Conservation (phyloP, 2,797 vertebrate genomes). For the Pangasius krempfi region DNA sequence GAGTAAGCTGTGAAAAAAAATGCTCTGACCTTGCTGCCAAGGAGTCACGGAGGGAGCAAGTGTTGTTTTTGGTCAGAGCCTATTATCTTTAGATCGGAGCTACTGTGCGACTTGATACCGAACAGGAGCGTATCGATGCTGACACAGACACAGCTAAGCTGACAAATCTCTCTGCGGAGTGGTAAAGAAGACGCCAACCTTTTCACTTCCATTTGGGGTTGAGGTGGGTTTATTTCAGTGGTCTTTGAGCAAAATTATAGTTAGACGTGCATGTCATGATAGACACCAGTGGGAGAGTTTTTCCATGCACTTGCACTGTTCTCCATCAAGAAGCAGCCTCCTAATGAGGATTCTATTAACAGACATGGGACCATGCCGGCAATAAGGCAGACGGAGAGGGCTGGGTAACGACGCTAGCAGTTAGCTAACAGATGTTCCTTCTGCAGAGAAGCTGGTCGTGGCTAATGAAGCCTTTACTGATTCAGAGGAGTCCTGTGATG, state of each 20-base stretch:
- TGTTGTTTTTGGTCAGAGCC: constrained; percentile 52
- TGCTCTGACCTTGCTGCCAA: constrained; percentile 50
- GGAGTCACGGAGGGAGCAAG: constrained; percentile 22
- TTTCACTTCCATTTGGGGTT: constrained; percentile 37
- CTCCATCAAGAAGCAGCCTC: constrained; percentile 67
- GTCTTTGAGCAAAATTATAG: constrained; percentile 57
- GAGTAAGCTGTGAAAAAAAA: constrained; percentile 40
- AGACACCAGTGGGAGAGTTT: constrained; percentile 71
- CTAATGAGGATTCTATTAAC: constrained; percentile 82
- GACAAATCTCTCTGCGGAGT: constrained; percentile 45
- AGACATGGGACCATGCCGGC: constrained; percentile 76
- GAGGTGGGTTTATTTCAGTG: constrained; percentile 56
- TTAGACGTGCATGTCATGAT: constrained; percentile 62
- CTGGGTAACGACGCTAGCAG: constrained; percentile 80
- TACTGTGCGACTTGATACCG: constrained; percentile 17
- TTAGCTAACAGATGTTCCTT: constrained; percentile 84
- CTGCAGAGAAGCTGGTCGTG: constrained; percentile 72
- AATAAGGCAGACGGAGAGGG: constrained; percentile 78
- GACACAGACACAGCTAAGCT: constrained; percentile 37
- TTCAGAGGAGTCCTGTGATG: constrained; percentile 71
- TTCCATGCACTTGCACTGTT: constrained; percentile 62
- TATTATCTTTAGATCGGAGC: constrained; percentile 49
- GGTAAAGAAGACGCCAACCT: constrained; percentile 25
- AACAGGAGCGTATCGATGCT: constrained; percentile 39
- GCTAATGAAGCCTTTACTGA: constrained; percentile 82